Conservation (phyloP, 2,797 vertebrate species). For the Amniataba percoides region DNA sequence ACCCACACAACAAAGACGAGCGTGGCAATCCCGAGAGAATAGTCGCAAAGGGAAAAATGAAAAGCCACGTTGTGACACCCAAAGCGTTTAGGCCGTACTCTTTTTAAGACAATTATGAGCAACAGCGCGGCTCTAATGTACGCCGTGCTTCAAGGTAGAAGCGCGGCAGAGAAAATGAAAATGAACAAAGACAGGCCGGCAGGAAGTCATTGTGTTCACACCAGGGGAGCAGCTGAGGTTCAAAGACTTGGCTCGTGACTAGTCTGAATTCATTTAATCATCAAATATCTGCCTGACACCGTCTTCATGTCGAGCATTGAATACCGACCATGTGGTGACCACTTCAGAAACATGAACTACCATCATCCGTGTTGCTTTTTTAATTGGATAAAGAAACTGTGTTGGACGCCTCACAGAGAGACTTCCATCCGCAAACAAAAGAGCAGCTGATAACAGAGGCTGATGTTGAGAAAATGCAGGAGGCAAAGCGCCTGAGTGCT, state of each 20-base stretch:
- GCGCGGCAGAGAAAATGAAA: constrained; percentile 19
- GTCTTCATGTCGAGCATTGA: constrained; percentile 16
- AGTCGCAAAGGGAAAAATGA: constrained; percentile 28
- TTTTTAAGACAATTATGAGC: constrained; percentile 30
- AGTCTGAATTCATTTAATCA: constrained; percentile 12
- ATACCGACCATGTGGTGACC: constrained; percentile 13
- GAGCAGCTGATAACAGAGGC: constrained; percentile 45
- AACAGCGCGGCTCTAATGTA: constrained; percentile 2
- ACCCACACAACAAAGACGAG: constrained; percentile 45
- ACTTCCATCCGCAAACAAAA: constrained; percentile 33
- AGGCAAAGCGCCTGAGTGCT: constrained; percentile 28
- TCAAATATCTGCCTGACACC: constrained; percentile 10
- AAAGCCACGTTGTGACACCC: constrained; percentile 14
- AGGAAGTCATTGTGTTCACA: constrained; percentile 31
- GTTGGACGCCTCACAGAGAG: constrained; percentile 25
- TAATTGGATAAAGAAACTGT: constrained; percentile 31
- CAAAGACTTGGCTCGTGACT: constrained; percentile 31
- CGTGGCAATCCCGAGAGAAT: constrained; percentile 19
- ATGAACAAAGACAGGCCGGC: constrained; percentile 18
- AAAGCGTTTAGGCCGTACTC: constrained; percentile 5
- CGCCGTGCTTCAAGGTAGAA: constrained; percentile 12
- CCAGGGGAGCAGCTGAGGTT: constrained; percentile 35
- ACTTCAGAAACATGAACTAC: constrained; percentile 31
- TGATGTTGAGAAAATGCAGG: constrained; percentile 40
- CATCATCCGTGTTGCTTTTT: constrained; percentile 12